Evolutionary conservation across 1,140 invertebrate species (phyloP).

Genomic region (Lordiphosa clarofinis): DNA sequence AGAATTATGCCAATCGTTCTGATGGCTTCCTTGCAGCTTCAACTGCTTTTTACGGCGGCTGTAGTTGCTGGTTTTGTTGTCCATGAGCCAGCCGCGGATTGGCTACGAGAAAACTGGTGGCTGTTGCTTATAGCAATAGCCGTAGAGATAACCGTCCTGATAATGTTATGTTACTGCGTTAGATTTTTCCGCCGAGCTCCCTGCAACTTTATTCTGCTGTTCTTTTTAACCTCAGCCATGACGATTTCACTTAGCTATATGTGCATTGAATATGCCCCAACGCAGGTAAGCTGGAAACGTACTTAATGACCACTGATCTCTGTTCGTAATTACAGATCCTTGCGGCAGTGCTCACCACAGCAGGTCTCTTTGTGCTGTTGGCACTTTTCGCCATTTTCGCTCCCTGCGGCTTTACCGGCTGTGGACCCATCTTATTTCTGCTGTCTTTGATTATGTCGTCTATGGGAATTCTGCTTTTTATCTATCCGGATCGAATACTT

Average conservation of each 20-base stretch:
- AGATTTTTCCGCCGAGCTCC: not conserved
- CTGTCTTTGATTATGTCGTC: rapidly evolving
- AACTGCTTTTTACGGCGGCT: constrained; percentile 4
- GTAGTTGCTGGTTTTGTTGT: not conserved
- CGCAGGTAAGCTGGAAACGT: not conserved
- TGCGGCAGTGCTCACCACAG: constrained; percentile 8
- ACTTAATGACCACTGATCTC: too few species aligned
- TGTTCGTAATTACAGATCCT: constrained; percentile 5
- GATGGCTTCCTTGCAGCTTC: not conserved
- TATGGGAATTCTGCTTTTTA: not conserved
- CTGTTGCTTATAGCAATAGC: not conserved
- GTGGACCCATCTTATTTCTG: constrained; percentile 3
- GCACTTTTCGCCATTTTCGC: constrained; percentile 21
- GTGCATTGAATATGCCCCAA: not conserved
- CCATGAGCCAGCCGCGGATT: not conserved
- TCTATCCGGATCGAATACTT: not conserved
- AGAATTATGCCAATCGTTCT: too few species aligned
- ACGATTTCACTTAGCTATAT: not conserved
- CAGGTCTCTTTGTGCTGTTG: constrained; percentile 5
- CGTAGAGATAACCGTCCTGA: not conserved
- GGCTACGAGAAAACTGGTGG: not conserved
- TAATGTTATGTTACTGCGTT: constrained; percentile 7
- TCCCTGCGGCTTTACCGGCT: constrained; percentile 43
- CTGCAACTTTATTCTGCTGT: constrained; percentile 18
- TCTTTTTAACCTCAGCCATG: not conserved